Conservation (phyloP, 2,797 vertebrate species). For the Sylvilagus floridanus region DNA sequence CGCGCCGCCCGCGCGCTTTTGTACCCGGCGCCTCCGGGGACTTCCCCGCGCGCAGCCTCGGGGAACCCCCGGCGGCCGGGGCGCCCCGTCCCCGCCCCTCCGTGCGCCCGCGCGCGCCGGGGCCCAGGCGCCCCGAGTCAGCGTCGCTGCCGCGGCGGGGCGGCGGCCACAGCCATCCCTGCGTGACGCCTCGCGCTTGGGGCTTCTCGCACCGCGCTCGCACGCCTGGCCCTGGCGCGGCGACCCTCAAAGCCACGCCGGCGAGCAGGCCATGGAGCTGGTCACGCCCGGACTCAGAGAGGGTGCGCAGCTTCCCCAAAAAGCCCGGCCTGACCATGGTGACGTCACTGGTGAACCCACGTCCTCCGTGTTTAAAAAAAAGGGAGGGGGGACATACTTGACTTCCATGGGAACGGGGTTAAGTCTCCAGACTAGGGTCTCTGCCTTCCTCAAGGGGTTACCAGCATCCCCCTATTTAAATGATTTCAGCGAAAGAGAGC, state of each 20-base stretch:
- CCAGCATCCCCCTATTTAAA: background rate
- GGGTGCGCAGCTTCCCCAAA: background rate
- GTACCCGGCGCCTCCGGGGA: slow-evolving; percentile 45
- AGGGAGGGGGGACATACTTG: background rate
- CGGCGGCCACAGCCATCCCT: background rate
- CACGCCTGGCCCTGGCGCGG: background rate
- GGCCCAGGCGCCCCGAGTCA: background rate
- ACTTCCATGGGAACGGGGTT: background rate
- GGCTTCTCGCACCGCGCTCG: background rate
- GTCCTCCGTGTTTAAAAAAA: background rate
- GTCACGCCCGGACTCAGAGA: background rate
- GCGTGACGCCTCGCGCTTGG: background rate
- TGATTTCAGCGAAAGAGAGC: background rate
- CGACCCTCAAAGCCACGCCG: background rate
- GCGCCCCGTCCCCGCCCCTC: background rate
- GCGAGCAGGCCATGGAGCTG: background rate
- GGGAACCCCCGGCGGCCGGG: slow-evolving; percentile 62
- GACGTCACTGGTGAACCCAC: background rate
- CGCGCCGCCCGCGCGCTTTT: slow-evolving; percentile 43
- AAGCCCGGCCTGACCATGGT: background rate
- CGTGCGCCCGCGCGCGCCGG: background rate
- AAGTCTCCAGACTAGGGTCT: background rate
- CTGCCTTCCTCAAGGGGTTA: background rate
- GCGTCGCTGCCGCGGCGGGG: background rate
- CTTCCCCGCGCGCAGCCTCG: slow-evolving; percentile 64